Conservation (phyloP, 1,140 invertebrate species). For the Anastatus disparis region DNA sequence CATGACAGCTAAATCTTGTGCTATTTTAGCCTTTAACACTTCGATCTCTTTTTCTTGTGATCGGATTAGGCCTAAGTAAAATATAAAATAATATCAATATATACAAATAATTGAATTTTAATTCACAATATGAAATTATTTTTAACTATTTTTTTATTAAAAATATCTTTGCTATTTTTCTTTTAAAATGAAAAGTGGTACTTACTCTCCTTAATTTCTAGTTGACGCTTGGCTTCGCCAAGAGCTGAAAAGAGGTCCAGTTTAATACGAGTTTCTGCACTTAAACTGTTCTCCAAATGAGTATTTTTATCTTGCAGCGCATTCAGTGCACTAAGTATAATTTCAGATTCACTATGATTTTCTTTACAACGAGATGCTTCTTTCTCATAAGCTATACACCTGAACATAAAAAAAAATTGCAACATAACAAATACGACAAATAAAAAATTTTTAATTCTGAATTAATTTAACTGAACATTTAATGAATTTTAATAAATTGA, state of each 20-base stretch:
- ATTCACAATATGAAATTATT: not conserved
- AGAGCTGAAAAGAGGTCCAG: constrained; percentile 95
- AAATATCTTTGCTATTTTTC: too few species aligned
- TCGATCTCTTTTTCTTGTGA: constrained; percentile 89
- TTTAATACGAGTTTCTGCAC: constrained; percentile 95
- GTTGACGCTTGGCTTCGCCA: constrained; percentile 91
- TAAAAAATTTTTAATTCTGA: not conserved
- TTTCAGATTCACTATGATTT: constrained; percentile 81
- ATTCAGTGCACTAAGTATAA: constrained; percentile 82
- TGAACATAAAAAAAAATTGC: constrained; percentile 32
- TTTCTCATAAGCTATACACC: constrained; percentile 58
- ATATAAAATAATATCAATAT: constrained; percentile 36
- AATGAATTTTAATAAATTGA: constrained; percentile 9
- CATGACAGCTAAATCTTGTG: constrained; percentile 92
- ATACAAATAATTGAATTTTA: constrained; percentile 33
- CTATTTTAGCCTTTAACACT: constrained; percentile 88
- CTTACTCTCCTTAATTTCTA: constrained; percentile 92
- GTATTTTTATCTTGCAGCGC: constrained; percentile 88
- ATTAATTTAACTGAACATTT: not conserved
- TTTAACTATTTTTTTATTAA: too few species aligned
- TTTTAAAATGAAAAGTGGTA: constrained; percentile 46
- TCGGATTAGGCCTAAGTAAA: constrained; percentile 25
- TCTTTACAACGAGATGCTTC: constrained; percentile 71
- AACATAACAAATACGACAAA: too few species aligned
- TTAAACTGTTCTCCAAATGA: constrained; percentile 91